These are phyloP conservation scores for Propithecus coquereli DNA, from an alignment of 2,113 vertebrate species.

Conservation along the genomic window DNA sequence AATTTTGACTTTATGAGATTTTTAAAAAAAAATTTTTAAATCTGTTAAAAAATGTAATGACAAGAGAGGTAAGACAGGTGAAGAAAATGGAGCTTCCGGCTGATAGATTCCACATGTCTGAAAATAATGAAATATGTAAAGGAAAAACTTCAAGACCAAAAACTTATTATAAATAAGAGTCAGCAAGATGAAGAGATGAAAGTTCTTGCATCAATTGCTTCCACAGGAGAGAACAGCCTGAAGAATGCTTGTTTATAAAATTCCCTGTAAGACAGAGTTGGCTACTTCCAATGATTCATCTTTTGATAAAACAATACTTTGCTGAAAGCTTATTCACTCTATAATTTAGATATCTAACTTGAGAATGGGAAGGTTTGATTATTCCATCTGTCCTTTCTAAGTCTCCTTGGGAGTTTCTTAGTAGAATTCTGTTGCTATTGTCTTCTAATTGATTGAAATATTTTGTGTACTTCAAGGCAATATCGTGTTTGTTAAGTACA, in stretches of 20 bases:
- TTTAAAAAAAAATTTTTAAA: background rate
- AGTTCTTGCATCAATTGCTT: background rate
- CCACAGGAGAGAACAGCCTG: constrained; percentile 49
- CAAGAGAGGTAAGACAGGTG: constrained; percentile 55
- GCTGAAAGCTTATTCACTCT: constrained; percentile 89
- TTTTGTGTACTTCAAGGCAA: constrained; percentile 89
- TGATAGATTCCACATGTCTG: constrained; percentile 29
- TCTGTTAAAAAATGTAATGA: constrained; percentile 25
- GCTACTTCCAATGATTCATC: constrained; percentile 91
- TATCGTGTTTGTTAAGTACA: constrained; percentile 91
- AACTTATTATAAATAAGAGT: background rate
- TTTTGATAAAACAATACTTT: constrained; percentile 92
- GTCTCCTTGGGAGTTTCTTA: constrained; percentile 90
- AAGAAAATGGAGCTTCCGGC: constrained; percentile 40
- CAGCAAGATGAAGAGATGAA: background rate
- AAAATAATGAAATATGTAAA: background rate
- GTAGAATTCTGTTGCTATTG: constrained; percentile 89
- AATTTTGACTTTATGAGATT: background rate
- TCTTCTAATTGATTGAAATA: constrained; percentile 93
- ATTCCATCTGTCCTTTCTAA: constrained; percentile 90
- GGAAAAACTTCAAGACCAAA: background rate
- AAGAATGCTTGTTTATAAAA: constrained; percentile 81
- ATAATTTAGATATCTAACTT: constrained; percentile 91
- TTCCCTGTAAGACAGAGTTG: constrained; percentile 92
- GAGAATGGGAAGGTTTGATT: constrained; percentile 89